Evolutionary conservation across 2,888 invertebrate species (phyloP), one percentile per base, ranked within the genome.

Genomic region (Lymantria monacha): DNA sequence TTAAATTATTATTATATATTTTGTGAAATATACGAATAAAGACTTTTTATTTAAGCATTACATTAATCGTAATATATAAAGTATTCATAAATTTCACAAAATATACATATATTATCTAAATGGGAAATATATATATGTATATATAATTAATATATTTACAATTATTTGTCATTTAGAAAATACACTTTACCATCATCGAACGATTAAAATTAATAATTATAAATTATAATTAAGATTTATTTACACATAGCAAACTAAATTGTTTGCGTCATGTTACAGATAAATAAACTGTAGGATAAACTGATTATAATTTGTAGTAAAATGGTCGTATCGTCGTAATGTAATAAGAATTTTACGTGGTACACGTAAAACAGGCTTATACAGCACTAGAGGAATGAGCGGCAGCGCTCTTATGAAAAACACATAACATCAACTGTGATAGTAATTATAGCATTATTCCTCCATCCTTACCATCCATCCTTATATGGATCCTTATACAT

Each of bases 131-230:
- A n/a, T n/a, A n/a, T n/a, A n/a, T n/a, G n/a, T n/a, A n/a, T n/a
- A n/a, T n/a, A 71, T 70, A 69, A 73, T 50, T 67, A 74, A 70
- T 59, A 60, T 68, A 76, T 83, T 74, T 84, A 85, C 82, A 83
- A 71, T 84, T 85, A 84, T 83, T 84, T 85, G 77, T 84, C 80
- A 81, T 85, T 87, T 87, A 86, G 85, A 86, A 86, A 82, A 85
- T 81, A 81, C 83, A 85, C 85, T 86, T 85, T 85, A 85, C 85
- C 85, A 66, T 74, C 64, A 59, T 69, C 61, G 55, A 57, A 54
- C 59, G 48, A 59, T 66, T 54, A 60, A 63, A 61, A 1, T 60
- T 57, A 70, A 64, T 55, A 31, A 57, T 58, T 59, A 46, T 60
- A 63, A 49, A 60, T 59, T 46, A 38, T 49, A 31, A 22, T 40